Base-by-base conservation (phyloP, 2,888 invertebrate species). In the Papilio demoleus region DNA sequence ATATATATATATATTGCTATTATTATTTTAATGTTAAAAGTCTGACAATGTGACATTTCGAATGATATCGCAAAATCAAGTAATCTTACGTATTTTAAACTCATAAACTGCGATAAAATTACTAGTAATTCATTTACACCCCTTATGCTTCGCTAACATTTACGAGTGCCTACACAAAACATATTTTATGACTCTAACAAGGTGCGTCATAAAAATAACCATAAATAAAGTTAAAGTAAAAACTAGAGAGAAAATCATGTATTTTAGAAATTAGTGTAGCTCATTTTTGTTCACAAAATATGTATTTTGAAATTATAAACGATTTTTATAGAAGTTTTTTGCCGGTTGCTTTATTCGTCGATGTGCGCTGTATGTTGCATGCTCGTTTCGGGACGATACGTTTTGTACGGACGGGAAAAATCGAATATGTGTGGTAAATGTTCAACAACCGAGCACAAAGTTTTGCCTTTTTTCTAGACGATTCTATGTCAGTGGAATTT, bases 141-240 rank as follows among this genome's bases (percentile, higher is more conserved):
- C 31, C 36, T 64, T 53, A 31, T 63, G 34, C 45, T 63, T 50
- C 53, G 38, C 38, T 17, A 24, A 22, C 64, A 27, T 64, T 64
- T 64, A 64, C 64, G 38, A 40, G 64, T 50, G 53, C 53, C 31
- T 56, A 38, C 53, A 36, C n/a, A 53, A 64, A 64, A 53, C 53
- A 64, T 64, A 53, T 64, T 64, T 64, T 64, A 64, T 17, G 64
- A 53, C 64, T 47, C 19, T 36, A 38, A 64, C 64, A 64, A 50
- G 53, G 64, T 64, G 64, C 64, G 53, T 53, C 64, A 64, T 64
- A 64, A 64, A 64, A 34, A 53, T 38, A 36, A 50, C 36, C 22
- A 64, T 64, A 64, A 64, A 64, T 53, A 38, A 53, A 64, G 31
- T 56, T 56, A 56, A 56, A 27, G 31, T 31, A 19, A 63, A 45